phyloP scores from a whole-genome alignment of 2,797 vertebrate genomes.

The Forpus xanthops region DNA sequence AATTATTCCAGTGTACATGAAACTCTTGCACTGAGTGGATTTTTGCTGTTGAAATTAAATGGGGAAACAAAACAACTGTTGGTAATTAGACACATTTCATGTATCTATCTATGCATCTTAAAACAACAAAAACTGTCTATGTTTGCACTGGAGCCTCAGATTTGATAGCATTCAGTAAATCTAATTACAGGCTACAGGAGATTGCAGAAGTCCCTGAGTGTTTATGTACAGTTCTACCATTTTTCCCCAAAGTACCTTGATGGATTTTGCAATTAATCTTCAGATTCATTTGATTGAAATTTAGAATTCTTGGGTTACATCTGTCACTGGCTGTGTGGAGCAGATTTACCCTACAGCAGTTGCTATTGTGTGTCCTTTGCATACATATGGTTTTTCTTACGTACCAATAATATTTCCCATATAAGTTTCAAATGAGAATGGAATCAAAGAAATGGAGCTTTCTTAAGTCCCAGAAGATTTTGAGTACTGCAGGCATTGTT shows the following conservation, averaged over 20 bases:
- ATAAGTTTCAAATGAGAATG: constrained; percentile 55
- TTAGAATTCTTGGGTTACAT: constrained; percentile 17
- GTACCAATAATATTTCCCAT: neutral
- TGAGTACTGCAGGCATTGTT: constrained; percentile 23
- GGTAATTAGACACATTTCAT: constrained; percentile 57
- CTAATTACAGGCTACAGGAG: constrained; percentile 26
- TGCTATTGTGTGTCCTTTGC: neutral
- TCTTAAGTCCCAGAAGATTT: constrained; percentile 21
- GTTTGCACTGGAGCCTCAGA: neutral
- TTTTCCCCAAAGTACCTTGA: constrained; percentile 21
- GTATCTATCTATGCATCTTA: constrained; percentile 34
- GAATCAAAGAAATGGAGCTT: constrained; percentile 51
- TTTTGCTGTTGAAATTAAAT: constrained; percentile 53
- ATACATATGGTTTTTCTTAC: neutral
- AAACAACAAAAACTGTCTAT: constrained; percentile 32
- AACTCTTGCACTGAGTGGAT: constrained; percentile 20
- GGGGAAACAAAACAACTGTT: constrained; percentile 40
- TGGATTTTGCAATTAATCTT: constrained; percentile 65
- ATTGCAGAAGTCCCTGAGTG: neutral
- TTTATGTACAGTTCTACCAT: neutral
- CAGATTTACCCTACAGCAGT: neutral
- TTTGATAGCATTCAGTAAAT: constrained; percentile 29
- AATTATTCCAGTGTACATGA: constrained; percentile 22
- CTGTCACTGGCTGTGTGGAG: neutral
- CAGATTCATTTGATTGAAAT: constrained; percentile 38